Evolutionary conservation across 2,888 invertebrate genomes (phyloP), one percentile per base, ranked within the genome.

Genomic region (Leptopterna dolabrata): DNA sequence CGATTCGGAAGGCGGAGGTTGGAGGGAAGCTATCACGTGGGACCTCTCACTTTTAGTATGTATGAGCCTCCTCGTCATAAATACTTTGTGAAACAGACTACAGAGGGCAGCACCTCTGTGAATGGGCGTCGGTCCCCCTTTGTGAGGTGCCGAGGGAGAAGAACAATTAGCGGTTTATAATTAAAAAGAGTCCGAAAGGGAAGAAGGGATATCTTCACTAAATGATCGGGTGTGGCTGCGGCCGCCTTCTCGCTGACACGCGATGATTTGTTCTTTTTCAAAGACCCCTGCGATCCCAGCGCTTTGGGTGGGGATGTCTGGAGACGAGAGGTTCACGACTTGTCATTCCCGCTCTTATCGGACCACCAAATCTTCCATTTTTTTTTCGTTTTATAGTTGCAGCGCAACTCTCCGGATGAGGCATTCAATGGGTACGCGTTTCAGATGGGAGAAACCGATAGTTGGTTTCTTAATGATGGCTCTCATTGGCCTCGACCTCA

Each of bases 131-230:
- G 83, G 83, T 13, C 70, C 70, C 70, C 70, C 63, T 83, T 83
- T 83, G 83, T 78, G 24, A 24, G 27, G 13, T 63, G 63, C 63
- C 24, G 63, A 24, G 63, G 7, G 83, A 11, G 29, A 30, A 63
- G 41, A 51, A 70, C 83, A 83, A 83, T 83, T 83, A 83, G 83
- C 83, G 83, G 55, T 83, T 63, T 55, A 30, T 55, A 83, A 55
- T 83, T 55, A 83, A 83, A 83, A 78, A 76, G 30, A 78, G 78
- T 78, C 45, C 78, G 63, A 63, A 63, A 63, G 63, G 63, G 27
- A 70, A 36, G 41, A 30, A 36, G 14, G 81, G 82, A 82, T 82
- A 82, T 82, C 82, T 82, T 83, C 70, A 83, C 83, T 83, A 83
- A 83, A 83, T 83, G 83, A 83, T 63, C 70, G 83, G 83, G 83